Conservation (phyloP, 2,797 vertebrate species). For the Xenops minutus region DNA sequence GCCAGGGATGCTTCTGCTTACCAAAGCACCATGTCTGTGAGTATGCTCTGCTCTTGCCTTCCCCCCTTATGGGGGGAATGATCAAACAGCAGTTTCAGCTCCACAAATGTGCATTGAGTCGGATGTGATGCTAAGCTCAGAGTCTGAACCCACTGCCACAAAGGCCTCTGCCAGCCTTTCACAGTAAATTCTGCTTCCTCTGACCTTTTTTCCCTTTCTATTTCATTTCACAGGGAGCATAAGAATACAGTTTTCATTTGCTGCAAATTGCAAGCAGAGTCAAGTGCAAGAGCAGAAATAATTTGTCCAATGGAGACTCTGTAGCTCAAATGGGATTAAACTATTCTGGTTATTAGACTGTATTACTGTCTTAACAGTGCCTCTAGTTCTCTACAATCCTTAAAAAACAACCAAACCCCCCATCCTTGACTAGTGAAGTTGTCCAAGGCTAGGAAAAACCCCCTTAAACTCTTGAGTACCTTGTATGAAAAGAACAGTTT, state of each 20-base stretch:
- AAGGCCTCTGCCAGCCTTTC: neutral
- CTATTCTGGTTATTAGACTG: neutral
- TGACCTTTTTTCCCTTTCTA: neutral
- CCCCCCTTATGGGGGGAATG: neutral
- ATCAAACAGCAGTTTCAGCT: neutral
- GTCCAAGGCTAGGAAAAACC: neutral
- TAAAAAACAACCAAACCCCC: neutral
- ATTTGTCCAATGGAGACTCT: neutral
- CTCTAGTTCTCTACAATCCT: neutral
- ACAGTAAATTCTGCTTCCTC: neutral
- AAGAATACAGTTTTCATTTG: neutral
- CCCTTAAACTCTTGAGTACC: accelerated
- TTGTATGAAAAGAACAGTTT: accelerated
- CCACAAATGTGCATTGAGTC: neutral
- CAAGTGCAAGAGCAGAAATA: neutral
- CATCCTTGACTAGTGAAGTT: neutral
- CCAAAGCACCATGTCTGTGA: neutral
- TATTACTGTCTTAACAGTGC: neutral
- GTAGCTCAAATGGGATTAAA: neutral
- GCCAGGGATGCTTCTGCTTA: neutral
- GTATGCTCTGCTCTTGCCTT: neutral
- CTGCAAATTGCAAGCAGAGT: neutral
- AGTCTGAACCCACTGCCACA: neutral
- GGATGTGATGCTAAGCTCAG: neutral
- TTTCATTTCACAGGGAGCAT: neutral